Evolutionary conservation across 2,113 vertebrate genomes (phyloP).

Genomic region (Donacobius atricapilla): DNA sequence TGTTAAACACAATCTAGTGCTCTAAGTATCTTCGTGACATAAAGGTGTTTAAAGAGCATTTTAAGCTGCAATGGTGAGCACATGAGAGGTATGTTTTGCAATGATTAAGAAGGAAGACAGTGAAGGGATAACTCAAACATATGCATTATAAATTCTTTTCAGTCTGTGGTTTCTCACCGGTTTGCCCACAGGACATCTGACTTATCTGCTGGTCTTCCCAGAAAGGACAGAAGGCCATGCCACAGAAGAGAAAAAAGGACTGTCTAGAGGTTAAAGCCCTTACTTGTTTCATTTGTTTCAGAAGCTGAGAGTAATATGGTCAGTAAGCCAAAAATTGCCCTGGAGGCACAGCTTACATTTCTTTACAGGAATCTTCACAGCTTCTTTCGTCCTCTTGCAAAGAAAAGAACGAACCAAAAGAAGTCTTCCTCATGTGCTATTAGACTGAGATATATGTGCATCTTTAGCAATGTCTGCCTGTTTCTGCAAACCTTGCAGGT

Average conservation of each 20-base stretch:
- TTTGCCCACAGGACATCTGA: background rate
- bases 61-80: background rate
- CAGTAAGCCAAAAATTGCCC: background rate
- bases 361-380: background rate
- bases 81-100: background rate
- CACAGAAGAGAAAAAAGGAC: background rate
- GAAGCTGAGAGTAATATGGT: background rate
- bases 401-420: background rate
- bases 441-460: background rate
- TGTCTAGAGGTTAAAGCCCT: background rate
- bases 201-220: no score
- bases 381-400: background rate
- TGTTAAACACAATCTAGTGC: background rate
- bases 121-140: background rate
- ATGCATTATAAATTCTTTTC: background rate
- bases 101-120: background rate
- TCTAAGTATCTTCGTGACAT: background rate
- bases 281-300: background rate
- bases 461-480: background rate
- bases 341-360: background rate
- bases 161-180: background rate
- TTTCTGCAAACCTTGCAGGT: background rate
- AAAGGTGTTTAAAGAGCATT: background rate
- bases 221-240: no score
- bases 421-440: rapidly evolving